phyloP scores from a whole-genome alignment of 1,140 invertebrate genomes.

The Brachystomella parvula region DNA sequence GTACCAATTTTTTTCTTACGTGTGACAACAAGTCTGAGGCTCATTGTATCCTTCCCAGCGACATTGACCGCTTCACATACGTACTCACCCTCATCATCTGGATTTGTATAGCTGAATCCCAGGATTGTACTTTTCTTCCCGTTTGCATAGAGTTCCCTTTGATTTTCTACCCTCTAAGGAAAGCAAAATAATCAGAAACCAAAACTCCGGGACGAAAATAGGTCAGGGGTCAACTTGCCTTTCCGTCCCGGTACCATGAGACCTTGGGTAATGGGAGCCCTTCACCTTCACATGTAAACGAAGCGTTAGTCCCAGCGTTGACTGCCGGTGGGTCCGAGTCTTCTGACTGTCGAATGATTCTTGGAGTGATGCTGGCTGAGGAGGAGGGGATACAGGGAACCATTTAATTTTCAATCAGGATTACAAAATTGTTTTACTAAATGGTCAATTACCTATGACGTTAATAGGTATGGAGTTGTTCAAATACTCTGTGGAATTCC shows the following conservation, averaged over 20 bases:
- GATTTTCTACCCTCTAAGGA: not conserved
- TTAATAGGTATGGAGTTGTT: not conserved
- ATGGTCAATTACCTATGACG: not conserved
- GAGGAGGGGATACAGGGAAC: not conserved
- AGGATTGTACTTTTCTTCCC: not conserved
- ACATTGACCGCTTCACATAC: constrained; percentile 6
- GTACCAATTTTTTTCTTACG: constrained; percentile 11
- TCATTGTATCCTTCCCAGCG: not conserved
- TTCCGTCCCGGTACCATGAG: constrained; percentile 8
- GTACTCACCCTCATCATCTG: constrained; percentile 12
- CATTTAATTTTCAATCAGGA: not conserved
- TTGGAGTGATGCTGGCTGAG: not conserved
- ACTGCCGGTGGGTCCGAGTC: not conserved
- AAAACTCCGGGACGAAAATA: not conserved
- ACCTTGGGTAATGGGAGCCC: constrained; percentile 7
- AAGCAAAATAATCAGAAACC: not conserved
- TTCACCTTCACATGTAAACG: not conserved
- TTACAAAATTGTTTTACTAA: not conserved
- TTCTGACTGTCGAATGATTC: not conserved
- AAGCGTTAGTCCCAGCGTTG: not conserved
- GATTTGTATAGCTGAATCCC: not conserved
- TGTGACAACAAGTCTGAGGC: not conserved
- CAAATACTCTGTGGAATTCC: constrained; percentile 7
- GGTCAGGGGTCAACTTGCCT: constrained; percentile 3
- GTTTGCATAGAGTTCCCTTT: not conserved